These are phyloP conservation scores for Antechinus stuartii DNA, from an alignment of 2,113 vertebrate genomes.

Conservation along the genomic window DNA sequence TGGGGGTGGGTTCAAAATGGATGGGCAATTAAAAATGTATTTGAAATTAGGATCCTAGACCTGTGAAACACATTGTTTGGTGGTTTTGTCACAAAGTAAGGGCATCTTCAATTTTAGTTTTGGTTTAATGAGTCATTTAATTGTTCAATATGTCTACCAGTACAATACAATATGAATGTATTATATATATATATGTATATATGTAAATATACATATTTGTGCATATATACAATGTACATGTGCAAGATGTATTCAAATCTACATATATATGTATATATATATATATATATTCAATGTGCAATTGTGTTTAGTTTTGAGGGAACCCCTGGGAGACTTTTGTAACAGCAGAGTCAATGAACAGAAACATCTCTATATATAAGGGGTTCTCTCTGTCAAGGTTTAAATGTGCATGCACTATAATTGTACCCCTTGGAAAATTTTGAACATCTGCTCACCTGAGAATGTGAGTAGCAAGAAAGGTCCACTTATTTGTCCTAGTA, in stretches of 20 bases:
- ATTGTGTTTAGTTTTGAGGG: background rate
- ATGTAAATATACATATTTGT: background rate
- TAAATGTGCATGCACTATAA: slow-evolving; percentile 22
- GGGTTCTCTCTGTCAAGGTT: background rate
- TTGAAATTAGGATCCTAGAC: slow-evolving; percentile 53
- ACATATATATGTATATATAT: background rate
- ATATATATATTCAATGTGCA: background rate
- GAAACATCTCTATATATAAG: background rate
- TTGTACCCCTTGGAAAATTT: slow-evolving; percentile 66
- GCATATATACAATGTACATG: background rate
- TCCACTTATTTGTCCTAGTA: slow-evolving; percentile 67
- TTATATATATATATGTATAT: background rate
- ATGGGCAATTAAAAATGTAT: slow-evolving; percentile 62
- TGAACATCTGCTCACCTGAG: slow-evolving; percentile 61
- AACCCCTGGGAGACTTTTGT: background rate
- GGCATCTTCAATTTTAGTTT: slow-evolving; percentile 18
- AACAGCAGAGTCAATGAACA: background rate
- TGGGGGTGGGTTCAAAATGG: slow-evolving; percentile 63
- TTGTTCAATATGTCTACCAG: background rate
- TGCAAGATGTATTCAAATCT: background rate
- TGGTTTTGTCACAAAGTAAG: slow-evolving; percentile 69
- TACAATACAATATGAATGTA: background rate
- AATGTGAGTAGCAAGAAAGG: slow-evolving; percentile 43
- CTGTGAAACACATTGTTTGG: slow-evolving; percentile 64
- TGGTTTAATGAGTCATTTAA: background rate